A percentile compares a stretch with the other conserved stretches of the same genome.
phyloP scores from a whole-genome alignment of 2,113 vertebrate genomes.

The Hippocampus mohnikei region DNA sequence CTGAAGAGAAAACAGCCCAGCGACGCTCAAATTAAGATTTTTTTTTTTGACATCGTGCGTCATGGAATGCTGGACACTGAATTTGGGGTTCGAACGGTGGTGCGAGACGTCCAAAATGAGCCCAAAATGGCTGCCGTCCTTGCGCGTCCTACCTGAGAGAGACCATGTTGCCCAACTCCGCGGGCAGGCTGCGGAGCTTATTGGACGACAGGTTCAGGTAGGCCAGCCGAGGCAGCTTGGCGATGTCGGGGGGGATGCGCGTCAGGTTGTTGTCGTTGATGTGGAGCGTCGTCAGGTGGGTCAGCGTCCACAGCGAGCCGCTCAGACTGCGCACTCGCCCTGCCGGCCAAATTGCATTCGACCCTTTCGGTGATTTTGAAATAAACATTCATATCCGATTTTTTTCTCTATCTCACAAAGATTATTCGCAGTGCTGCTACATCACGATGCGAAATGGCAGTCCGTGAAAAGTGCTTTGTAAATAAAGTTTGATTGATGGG shows the following conservation, averaged over 20 bases:
- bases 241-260: slow-evolving; percentile 97
- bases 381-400: too few relatives aligned
- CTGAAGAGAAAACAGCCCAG: too few relatives aligned
- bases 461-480: too few relatives aligned
- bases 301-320: slow-evolving; percentile 91
- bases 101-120: too few relatives aligned
- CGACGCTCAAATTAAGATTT: too few relatives aligned
- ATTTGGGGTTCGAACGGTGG: too few relatives aligned
- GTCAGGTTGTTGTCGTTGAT: slow-evolving; percentile 97
- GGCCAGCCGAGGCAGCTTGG: slow-evolving; percentile 95
- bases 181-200: slow-evolving; percentile 98
- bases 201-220: slow-evolving; percentile 99
- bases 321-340: slow-evolving; percentile 95
- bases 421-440: too few relatives aligned
- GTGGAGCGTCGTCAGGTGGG: slow-evolving; percentile 94
- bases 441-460: too few relatives aligned
- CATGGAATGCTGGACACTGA: too few relatives aligned
- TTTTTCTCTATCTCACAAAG: too few relatives aligned
- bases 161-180: slow-evolving; percentile 98
- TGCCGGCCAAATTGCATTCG: slow-evolving; percentile 37
- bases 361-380: background rate
- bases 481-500: too few relatives aligned
- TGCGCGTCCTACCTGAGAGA: slow-evolving; percentile 88
- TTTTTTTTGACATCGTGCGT: too few relatives aligned
- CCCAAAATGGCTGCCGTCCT: background rate